Conservation (phyloP, 2,888 invertebrate species). For the Cecidostiba fungosa region DNA sequence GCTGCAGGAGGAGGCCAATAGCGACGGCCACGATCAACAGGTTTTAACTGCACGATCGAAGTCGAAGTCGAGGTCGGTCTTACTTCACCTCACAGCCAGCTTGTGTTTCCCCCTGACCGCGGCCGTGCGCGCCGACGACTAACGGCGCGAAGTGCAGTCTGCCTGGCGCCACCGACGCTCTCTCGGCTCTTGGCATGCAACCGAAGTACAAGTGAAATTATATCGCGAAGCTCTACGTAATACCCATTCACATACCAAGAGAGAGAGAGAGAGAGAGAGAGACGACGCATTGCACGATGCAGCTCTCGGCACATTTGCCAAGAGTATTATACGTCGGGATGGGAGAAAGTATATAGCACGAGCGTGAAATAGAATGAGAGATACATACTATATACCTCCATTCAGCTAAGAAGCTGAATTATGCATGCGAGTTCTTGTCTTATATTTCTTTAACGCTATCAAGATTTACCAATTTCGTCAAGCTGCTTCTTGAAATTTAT, state of each 20-base stretch:
- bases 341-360: background rate
- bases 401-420: no score
- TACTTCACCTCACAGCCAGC: slow-evolving; percentile 23
- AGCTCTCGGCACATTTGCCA: background rate
- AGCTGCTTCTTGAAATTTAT: no score
- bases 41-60: slow-evolving; percentile 51
- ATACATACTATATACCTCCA: no score
- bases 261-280: no score
- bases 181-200: slow-evolving; percentile 38
- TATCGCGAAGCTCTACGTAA: background rate
- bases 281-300: background rate
- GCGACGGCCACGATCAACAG: slow-evolving; percentile 40
- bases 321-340: background rate
- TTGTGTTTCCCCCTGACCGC: background rate
- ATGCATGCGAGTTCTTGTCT: no score
- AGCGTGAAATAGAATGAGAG: no score
- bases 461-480: no score
- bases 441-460: no score
- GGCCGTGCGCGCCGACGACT: no score
- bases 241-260: background rate
- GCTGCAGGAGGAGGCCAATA: slow-evolving; percentile 16
- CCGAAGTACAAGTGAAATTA: slow-evolving; percentile 40
- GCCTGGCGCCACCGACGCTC: background rate
- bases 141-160: slow-evolving; percentile 12
- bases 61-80: slow-evolving; percentile 41